Evolutionary conservation across 2,797 vertebrate species (phyloP), one percentile per base, ranked within the genome.

Genomic region (Propithecus deckenii): DNA sequence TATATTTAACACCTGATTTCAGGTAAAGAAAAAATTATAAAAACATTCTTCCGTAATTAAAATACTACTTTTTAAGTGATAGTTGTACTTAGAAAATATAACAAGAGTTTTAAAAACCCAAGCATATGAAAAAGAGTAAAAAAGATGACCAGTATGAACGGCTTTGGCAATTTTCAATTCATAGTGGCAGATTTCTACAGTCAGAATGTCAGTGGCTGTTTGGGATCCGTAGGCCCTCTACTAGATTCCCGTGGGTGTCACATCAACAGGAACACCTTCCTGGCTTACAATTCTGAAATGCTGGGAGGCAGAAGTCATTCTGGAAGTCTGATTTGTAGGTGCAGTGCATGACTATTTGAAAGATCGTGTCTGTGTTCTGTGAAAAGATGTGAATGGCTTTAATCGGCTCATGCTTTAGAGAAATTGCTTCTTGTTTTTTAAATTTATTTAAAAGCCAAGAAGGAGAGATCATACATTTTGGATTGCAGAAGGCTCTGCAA

Each of bases 151-250:
- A 55, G 0, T 3, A 4, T 28, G 25, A 5, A 1, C 35, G 50
- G 38, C 22, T 7, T 48, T 23, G 71, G 25, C 7, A 13, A 1
- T 30, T 63, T 63, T 35, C 4, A 52, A 22, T 22, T 30, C 1
- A 6, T 5, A 15, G 38, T 11, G 5, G 72, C 78, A 52, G 0
- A 57, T 35, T 63, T 23, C 46, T 50, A 10, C 35, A 7, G 38
- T 50, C 10, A 23, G 46, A 20, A 0, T 12, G 2, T 69, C 43
- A 1, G 63, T n/a, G 0, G 1, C 18, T 4, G 25, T 30, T 11
- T n/a, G 46, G 30, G 30, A 80, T 63, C 59, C 63, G 38, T 2
- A 5, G n/a, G 46, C 12, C 15, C 48, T 65, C 52, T 4, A 7
- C 18, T 20, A 10, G 41, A 2, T 48, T 12, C 23, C 32, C 8